A percentile compares a stretch with the other conserved stretches of the same genome.
phyloP scores from a whole-genome alignment of 2,113 vertebrate species.

The Echinops telfairi region DNA sequence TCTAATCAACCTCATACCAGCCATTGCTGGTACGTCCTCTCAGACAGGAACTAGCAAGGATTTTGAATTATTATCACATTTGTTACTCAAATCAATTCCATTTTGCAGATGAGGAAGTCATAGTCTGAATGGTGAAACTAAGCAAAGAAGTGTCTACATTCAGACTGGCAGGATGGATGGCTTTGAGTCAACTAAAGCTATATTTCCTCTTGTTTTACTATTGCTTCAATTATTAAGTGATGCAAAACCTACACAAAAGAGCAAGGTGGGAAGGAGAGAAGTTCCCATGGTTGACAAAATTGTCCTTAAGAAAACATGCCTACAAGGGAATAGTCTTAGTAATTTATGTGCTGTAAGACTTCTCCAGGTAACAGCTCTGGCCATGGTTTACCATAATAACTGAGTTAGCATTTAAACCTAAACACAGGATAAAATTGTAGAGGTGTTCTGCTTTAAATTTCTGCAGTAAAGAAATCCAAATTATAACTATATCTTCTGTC shows the following conservation, averaged over 20 bases:
- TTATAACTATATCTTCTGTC: too few relatives aligned
- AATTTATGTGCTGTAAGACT: neutral
- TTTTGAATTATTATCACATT: conserved; percentile 2
- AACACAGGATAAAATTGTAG: too few relatives aligned
- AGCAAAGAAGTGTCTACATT: neutral
- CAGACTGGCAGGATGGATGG: neutral
- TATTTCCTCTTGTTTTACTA: neutral
- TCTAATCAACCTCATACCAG: neutral
- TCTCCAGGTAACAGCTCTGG: neutral
- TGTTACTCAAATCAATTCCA: neutral
- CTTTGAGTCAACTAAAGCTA: neutral
- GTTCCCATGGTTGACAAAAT: neutral
- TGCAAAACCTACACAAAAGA: neutral
- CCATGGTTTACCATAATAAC: neutral
- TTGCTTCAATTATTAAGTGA: neutral
- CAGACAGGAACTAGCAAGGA: neutral
- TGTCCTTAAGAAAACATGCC: neutral
- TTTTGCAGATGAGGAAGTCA: conserved; percentile 32
- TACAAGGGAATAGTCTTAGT: neutral
- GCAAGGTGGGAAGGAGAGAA: neutral
- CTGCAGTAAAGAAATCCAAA: too few relatives aligned
- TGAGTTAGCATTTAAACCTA: neutral
- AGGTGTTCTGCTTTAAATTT: too few relatives aligned
- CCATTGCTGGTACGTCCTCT: neutral
- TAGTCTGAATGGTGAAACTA: neutral